Conservation (phyloP, 2,888 invertebrate species). For the Latheticus oryzae region DNA sequence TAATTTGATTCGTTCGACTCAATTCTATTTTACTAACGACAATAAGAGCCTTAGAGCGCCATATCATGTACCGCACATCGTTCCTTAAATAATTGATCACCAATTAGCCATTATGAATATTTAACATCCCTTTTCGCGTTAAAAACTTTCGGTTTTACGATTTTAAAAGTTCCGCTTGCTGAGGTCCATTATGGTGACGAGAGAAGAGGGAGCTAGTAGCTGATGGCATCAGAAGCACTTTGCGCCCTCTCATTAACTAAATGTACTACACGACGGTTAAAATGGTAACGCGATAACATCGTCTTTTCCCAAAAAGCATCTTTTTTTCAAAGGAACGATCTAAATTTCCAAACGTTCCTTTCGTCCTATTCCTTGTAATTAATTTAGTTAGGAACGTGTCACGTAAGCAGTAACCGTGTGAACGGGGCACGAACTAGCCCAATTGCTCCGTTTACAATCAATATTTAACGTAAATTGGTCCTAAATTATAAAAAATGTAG, state of each 20-base stretch:
- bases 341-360: slow-evolving; percentile 24
- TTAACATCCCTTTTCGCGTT: slow-evolving; percentile 24
- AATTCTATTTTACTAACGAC: no score
- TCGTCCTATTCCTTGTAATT: slow-evolving; percentile 44
- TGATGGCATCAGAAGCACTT: slow-evolving; percentile 33
- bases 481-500: no score
- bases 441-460: slow-evolving; percentile 52
- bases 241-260: slow-evolving; percentile 38
- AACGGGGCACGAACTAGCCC: slow-evolving; percentile 48
- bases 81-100: slow-evolving; percentile 38
- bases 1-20: no score
- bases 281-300: slow-evolving; percentile 21
- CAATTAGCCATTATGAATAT: slow-evolving; percentile 40
- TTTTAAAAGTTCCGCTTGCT: slow-evolving; percentile 38
- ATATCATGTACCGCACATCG: slow-evolving; percentile 10
- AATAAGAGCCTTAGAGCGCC: no score
- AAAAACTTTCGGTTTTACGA: slow-evolving; percentile 38
- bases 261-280: slow-evolving; percentile 36
- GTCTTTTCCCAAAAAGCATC: slow-evolving; percentile 15
- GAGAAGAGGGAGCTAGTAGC: slow-evolving; percentile 13
- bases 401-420: slow-evolving; percentile 51
- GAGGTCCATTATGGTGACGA: slow-evolving; percentile 33
- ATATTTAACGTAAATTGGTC: slow-evolving; percentile 54
- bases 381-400: slow-evolving; percentile 53
- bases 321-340: slow-evolving; percentile 14